A percentile compares a stretch with the other conserved stretches of the same genome.
These are phyloP conservation scores for Oxyteleia sp. DNA, from an alignment of 2,888 invertebrate species.

Conservation along the genomic window DNA sequence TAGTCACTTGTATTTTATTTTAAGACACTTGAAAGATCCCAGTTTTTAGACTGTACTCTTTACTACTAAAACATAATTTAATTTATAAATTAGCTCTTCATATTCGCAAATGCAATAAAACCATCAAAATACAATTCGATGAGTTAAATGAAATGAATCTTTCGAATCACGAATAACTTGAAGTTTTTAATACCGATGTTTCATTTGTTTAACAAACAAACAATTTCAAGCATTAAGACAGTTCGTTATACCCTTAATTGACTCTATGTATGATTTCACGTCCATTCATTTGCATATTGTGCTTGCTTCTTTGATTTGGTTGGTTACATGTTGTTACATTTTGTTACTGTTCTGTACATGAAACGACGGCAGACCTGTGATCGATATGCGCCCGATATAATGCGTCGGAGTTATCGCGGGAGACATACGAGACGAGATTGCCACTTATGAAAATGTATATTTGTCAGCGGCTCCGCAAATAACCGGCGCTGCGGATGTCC, in stretches of 20 bases:
- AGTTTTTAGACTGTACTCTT: no score
- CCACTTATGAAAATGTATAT: constrained; percentile 68
- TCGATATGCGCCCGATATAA: constrained; percentile 24
- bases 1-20: no score
- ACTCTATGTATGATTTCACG: constrained; percentile 17
- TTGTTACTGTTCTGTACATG: constrained; percentile 26
- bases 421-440: constrained; percentile 41
- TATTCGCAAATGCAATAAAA: no score
- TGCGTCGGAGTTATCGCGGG: constrained; percentile 9
- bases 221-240: background rate
- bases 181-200: background rate
- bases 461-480: no score
- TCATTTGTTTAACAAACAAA: background rate
- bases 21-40: no score
- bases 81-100: no score
- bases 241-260: constrained; percentile 27
- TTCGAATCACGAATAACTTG: no score
- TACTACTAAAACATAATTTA: no score
- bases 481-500: no score
- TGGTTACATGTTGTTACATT: constrained; percentile 33
- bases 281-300: constrained; percentile 51
- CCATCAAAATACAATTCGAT: no score
- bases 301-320: constrained; percentile 61
- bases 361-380: constrained; percentile 19
- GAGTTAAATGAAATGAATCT: no score